phyloP scores from a whole-genome alignment of 2,113 vertebrate genomes.

The Kryptolebias marmoratus region DNA sequence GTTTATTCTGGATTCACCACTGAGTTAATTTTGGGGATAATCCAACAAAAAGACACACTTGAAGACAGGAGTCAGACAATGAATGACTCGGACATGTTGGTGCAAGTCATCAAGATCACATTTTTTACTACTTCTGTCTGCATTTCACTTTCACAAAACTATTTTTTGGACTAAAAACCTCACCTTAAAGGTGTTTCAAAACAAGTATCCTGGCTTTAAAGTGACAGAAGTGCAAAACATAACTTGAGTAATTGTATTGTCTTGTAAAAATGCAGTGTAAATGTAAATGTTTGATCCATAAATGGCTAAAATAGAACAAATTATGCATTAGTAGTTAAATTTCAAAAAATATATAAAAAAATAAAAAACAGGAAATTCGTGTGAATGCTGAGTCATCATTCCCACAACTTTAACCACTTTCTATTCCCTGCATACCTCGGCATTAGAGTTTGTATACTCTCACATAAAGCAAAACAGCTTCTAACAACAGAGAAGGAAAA shows the following conservation, averaged over 20 bases:
- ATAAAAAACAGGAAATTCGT: too few species aligned
- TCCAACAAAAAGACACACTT: slow-evolving; percentile 1
- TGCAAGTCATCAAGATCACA: slow-evolving; percentile 14
- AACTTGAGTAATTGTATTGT: neutral
- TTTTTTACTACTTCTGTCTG: slow-evolving; percentile 2
- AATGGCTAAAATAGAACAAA: too few species aligned
- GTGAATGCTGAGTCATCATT: too few species aligned
- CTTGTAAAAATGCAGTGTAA: too few species aligned
- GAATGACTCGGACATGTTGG: neutral
- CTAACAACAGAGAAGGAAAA: slow-evolving; percentile 30
- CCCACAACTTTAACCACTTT: too few species aligned
- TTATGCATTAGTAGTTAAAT: too few species aligned
- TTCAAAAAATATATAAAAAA: too few species aligned
- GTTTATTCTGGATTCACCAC: slow-evolving; percentile 14
- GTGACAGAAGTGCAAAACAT: neutral
- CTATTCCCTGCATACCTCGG: slow-evolving; percentile 7
- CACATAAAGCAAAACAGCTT: slow-evolving; percentile 31
- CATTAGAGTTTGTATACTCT: slow-evolving; percentile 20
- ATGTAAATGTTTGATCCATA: too few species aligned
- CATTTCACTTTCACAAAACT: slow-evolving; percentile 1
- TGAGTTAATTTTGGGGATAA: slow-evolving; percentile 2
- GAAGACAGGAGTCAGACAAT: neutral
- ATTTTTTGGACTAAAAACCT: neutral
- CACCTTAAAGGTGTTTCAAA: neutral
- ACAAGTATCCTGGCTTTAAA: neutral